Evolutionary conservation across 1,140 invertebrate species (phyloP).

Genomic region (Meteorus sp.): DNA sequence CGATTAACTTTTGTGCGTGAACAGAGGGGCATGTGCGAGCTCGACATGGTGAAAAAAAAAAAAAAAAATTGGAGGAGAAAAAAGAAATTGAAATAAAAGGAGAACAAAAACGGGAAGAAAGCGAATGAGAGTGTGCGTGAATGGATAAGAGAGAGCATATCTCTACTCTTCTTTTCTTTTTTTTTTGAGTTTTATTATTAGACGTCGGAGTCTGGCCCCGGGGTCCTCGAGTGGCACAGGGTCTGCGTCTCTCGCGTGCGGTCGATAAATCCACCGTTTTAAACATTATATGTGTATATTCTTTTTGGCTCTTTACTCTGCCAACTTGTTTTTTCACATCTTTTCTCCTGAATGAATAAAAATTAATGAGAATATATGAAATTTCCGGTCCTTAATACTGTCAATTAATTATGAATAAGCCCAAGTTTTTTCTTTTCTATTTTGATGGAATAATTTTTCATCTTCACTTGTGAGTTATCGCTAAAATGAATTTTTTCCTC

Average conservation of each 20-base stretch:
- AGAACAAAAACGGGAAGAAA: conserved; percentile 1
- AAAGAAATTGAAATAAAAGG: not conserved
- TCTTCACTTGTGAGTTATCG: conserved; percentile 1
- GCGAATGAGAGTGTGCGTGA: not conserved
- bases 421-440: too few species aligned
- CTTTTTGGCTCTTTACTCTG: not conserved
- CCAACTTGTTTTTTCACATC: not conserved
- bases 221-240: conserved; percentile 7
- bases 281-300: not conserved
- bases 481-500: conserved; percentile 13
- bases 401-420: conserved; percentile 5
- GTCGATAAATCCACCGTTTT: conserved; percentile 8
- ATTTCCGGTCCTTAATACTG: not conserved
- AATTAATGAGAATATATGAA: not conserved
- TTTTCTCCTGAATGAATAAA: not conserved
- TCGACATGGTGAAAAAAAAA: conserved; percentile 6
- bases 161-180: conserved; percentile 18
- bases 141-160: not conserved
- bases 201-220: conserved; percentile 24
- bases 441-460: too few species aligned
- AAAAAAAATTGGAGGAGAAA: conserved; percentile 8
- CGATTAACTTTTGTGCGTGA: conserved; percentile 34
- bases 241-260: conserved; percentile 8
- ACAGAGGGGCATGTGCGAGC: conserved; percentile 18
- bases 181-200: conserved; percentile 31